Percentiles rank a stretch among this genome's conserved stretches.
These are phyloP conservation scores for Nycticorax nycticorax DNA, from an alignment of 2,113 vertebrate genomes.

Conservation along the genomic window DNA sequence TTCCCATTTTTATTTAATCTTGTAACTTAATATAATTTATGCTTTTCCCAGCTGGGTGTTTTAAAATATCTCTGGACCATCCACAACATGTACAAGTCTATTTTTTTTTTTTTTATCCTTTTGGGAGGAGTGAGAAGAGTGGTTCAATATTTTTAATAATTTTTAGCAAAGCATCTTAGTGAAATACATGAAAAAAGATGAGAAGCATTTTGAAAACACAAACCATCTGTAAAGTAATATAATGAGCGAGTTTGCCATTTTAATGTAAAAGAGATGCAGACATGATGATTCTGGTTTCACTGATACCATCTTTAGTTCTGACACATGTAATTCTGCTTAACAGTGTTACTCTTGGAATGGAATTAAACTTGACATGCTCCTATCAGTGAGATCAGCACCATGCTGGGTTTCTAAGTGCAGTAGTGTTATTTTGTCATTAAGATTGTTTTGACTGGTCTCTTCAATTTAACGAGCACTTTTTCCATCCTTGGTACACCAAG, in stretches of 20 bases:
- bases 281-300: neutral
- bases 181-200: neutral
- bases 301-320: neutral
- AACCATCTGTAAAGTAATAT: neutral
- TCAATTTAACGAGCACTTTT: neutral
- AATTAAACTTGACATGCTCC: neutral
- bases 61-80: constrained; percentile 42
- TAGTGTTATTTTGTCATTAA: constrained; percentile 38
- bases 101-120: neutral
- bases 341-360: neutral
- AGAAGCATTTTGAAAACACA: neutral
- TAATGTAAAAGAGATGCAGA: neutral
- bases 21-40: constrained; percentile 61
- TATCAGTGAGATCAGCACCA: neutral
- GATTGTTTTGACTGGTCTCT: constrained; percentile 48
- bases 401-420: neutral
- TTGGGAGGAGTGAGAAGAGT: neutral
- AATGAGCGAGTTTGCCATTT: neutral
- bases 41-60: constrained; percentile 47
- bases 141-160: neutral
- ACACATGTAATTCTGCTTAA: neutral
- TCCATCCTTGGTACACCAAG: neutral
- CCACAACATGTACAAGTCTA: neutral
- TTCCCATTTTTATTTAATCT: constrained; percentile 63
- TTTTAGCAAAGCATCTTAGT: neutral